These are phyloP conservation scores for Drosophila koepferae DNA, from an alignment of 2,888 invertebrate genomes.

Conservation along the genomic window DNA sequence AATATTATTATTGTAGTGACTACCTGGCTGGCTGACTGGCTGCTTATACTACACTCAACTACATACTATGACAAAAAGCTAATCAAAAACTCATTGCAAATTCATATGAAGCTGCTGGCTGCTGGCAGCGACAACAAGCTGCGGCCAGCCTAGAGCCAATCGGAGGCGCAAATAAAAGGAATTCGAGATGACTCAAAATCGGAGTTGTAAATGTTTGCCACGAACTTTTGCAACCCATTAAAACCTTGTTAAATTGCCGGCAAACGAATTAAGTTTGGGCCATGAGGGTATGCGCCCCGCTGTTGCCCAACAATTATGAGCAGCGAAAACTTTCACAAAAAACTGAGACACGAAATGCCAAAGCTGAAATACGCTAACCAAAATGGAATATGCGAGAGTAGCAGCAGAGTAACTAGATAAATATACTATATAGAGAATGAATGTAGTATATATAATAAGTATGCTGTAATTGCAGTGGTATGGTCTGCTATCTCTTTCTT, in stretches of 20 bases:
- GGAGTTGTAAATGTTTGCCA: conserved; percentile 42
- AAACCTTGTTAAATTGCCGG: conserved; percentile 44
- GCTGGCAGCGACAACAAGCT: conserved; percentile 3
- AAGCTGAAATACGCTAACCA: conserved; percentile 1
- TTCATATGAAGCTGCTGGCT: conserved; percentile 56
- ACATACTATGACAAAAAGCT: conserved; percentile 51
- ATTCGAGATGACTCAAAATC: conserved; percentile 42
- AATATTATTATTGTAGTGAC: conserved; percentile 27
- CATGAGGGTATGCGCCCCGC: background rate
- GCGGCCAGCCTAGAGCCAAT: conserved; percentile 18
- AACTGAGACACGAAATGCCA: background rate
- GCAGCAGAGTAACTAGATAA: background rate
- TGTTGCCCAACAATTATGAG: conserved; percentile 10
- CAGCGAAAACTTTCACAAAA: conserved; percentile 13
- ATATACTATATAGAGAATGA: no score
- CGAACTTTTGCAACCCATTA: conserved; percentile 27
- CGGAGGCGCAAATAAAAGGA: conserved; percentile 33
- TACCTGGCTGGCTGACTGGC: background rate
- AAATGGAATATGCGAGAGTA: background rate
- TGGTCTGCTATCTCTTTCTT: no score
- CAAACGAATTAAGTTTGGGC: conserved; percentile 35
- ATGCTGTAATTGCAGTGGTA: no score
- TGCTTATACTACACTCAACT: background rate
- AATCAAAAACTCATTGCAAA: conserved; percentile 75
- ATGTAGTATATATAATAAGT: no score